phyloP scores from a whole-genome alignment of 2,797 vertebrate genomes.

The Acrossocheilus fasciatus region DNA sequence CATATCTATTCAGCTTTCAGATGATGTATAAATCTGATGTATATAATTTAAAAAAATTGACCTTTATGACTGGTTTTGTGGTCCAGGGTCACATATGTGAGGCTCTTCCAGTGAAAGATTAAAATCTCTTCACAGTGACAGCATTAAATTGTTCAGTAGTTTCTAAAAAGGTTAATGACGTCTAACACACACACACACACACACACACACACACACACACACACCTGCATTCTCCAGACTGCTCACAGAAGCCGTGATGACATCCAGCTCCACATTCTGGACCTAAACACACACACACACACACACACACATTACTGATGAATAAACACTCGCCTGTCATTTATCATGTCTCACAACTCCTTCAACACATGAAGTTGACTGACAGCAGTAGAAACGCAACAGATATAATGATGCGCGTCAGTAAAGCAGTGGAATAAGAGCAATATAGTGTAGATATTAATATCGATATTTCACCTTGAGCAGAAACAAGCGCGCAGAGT shows the following conservation, averaged over 20 bases:
- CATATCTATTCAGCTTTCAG: too few relatives aligned
- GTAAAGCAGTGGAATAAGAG: background rate
- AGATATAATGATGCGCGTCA: background rate
- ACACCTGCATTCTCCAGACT: conserved; percentile 91
- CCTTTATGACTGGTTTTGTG: too few relatives aligned
- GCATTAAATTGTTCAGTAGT: background rate
- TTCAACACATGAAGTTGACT: background rate
- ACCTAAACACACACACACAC: conserved; percentile 69
- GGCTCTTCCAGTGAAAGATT: background rate
- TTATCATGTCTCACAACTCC: background rate
- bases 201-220: conserved; percentile 78
- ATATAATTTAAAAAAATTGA: too few relatives aligned
- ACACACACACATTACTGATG: conserved; percentile 33
- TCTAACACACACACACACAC: background rate
- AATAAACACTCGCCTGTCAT: conserved; percentile 34
- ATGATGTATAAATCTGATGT: too few relatives aligned
- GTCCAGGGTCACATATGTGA: too few relatives aligned
- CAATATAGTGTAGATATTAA: too few relatives aligned
- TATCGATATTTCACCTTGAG: conserved; percentile 70
- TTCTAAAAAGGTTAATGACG: background rate
- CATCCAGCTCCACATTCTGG: conserved; percentile 85
- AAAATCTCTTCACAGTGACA: background rate
- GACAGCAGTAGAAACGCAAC: background rate
- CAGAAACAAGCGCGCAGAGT: conserved; percentile 62
- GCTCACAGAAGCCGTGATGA: conserved; percentile 89